Percentiles rank a stretch among this genome's conserved stretches.
Conservation (phyloP, 1,140 invertebrate genomes). For the Panulirus ornatus region DNA sequence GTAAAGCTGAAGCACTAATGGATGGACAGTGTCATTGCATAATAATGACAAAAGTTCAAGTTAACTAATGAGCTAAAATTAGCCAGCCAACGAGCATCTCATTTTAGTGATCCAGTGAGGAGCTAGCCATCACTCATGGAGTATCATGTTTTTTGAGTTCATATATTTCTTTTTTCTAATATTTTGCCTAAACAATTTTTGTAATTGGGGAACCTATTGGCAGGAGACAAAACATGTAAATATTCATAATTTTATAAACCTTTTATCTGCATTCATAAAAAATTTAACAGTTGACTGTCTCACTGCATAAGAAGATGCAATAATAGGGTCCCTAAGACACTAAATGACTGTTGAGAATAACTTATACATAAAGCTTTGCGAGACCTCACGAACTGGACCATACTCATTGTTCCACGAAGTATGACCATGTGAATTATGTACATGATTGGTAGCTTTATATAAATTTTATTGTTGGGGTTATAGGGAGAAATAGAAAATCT, state of each 20-base stretch:
- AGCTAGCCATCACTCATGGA: background rate
- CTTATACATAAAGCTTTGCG: constrained; percentile 25
- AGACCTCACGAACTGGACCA: constrained; percentile 37
- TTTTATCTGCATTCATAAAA: constrained; percentile 4
- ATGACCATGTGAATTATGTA: constrained; percentile 59
- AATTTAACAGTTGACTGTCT: background rate
- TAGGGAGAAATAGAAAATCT: constrained; percentile 66
- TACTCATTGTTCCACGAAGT: constrained; percentile 36
- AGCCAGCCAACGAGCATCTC: background rate
- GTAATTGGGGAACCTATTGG: background rate
- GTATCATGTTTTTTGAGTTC: background rate
- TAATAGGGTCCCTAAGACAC: constrained; percentile 12
- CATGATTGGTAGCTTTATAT: constrained; percentile 66
- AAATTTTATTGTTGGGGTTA: constrained; percentile 56
- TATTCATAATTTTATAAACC: constrained; percentile 38
- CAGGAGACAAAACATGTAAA: constrained; percentile 28
- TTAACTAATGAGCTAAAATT: background rate
- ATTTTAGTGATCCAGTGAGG: no score
- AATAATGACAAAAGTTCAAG: background rate
- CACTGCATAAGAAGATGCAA: constrained; percentile 10
- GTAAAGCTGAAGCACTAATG: background rate
- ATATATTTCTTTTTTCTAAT: background rate
- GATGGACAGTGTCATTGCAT: background rate
- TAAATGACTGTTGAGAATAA: background rate
- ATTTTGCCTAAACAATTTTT: background rate